Evolutionary conservation across 2,797 vertebrate genomes (phyloP).

Genomic region (Petrocephalus schoutedeni): DNA sequence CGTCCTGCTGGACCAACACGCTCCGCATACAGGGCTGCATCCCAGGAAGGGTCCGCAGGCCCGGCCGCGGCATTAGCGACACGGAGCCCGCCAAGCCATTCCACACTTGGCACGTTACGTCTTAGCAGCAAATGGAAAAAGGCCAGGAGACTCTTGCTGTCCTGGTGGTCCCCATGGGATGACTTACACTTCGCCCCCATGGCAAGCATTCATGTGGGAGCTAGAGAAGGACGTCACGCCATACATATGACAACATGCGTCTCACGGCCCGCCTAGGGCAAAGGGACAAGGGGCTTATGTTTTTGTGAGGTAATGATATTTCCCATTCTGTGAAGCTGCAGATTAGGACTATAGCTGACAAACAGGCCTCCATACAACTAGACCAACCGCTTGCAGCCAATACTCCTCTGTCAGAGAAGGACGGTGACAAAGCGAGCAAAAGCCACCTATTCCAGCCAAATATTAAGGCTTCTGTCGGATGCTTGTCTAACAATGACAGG

Average conservation of each 20-base stretch:
- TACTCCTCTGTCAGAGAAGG: not conserved
- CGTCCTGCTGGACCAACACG: not conserved
- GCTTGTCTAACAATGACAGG: not conserved
- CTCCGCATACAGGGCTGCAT: not conserved
- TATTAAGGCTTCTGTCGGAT: not conserved
- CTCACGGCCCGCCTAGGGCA: not conserved
- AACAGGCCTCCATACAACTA: not conserved
- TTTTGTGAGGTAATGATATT: not conserved
- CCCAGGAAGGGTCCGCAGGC: not conserved
- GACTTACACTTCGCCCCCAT: not conserved
- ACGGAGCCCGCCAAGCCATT: not conserved
- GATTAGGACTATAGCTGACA: not conserved
- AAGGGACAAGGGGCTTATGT: not conserved
- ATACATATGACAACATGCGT: not conserved
- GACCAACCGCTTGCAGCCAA: not conserved
- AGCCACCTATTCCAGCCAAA: not conserved
- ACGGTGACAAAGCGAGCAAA: not conserved
- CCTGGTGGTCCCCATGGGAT: not conserved
- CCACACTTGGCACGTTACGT: not conserved
- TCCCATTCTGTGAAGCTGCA: not conserved
- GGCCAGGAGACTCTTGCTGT: not conserved
- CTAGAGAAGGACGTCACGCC: not conserved
- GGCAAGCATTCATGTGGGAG: not conserved
- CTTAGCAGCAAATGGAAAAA: slow-evolving; percentile 1
- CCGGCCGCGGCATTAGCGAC: not conserved